phyloP scores from a whole-genome alignment of 2,888 invertebrate species.

The Oligia strigilis region DNA sequence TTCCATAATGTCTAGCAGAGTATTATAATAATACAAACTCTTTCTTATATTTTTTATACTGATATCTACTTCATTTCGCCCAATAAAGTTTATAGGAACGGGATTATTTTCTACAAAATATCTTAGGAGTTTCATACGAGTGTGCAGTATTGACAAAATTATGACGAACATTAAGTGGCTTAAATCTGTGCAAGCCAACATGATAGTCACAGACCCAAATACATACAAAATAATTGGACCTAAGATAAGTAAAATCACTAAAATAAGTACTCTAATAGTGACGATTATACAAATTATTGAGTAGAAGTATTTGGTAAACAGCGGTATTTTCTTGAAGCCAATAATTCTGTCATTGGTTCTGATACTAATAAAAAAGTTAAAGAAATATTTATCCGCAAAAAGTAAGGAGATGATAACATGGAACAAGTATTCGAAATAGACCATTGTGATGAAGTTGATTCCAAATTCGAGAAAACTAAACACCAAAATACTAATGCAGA shows the following conservation, averaged over 20 bases:
- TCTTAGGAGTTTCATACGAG: slow-evolving; percentile 35
- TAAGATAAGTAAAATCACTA: background rate
- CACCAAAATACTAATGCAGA: background rate
- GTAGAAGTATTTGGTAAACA: background rate
- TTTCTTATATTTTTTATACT: slow-evolving; percentile 28
- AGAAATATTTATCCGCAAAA: slow-evolving; percentile 4
- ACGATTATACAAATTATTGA: background rate
- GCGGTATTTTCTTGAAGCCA: slow-evolving; percentile 18
- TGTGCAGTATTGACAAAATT: slow-evolving; percentile 25
- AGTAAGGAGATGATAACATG: background rate
- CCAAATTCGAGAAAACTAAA: background rate
- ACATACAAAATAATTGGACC: accelerated
- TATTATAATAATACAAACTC: slow-evolving; percentile 47
- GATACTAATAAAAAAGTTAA: background rate
- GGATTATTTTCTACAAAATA: slow-evolving; percentile 18
- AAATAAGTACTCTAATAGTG: accelerated
- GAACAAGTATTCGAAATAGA: background rate
- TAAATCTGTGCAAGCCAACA: background rate
- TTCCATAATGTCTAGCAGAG: background rate
- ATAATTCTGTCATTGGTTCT: slow-evolving; percentile 20
- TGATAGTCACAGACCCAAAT: background rate
- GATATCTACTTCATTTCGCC: background rate
- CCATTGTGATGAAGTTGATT: background rate
- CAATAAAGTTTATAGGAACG: slow-evolving; percentile 37
- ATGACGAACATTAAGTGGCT: background rate